Conservation (phyloP, 2,797 vertebrate species). For the Enteromius treurensis region DNA sequence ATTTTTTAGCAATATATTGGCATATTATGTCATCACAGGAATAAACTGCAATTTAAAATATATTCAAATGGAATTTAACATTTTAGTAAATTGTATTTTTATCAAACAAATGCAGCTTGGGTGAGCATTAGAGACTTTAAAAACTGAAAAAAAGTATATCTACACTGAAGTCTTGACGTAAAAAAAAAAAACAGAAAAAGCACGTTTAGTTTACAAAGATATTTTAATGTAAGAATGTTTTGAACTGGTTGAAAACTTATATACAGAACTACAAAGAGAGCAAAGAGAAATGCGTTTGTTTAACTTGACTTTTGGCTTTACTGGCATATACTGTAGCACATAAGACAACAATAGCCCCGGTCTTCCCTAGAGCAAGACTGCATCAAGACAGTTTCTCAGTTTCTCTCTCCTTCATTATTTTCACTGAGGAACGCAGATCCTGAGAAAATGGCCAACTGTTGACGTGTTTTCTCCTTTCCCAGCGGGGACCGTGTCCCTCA, state of each 20-base stretch:
- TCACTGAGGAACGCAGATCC: conserved; percentile 19
- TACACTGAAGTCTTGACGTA: not conserved
- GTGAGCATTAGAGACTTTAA: not conserved
- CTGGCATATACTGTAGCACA: not conserved
- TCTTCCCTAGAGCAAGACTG: not conserved
- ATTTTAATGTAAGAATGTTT: not conserved
- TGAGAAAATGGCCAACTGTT: conserved; percentile 51
- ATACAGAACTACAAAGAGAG: not conserved
- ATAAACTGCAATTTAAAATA: not conserved
- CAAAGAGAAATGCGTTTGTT: not conserved
- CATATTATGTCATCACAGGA: not conserved
- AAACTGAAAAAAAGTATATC: not conserved
- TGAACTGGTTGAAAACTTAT: not conserved
- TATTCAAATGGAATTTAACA: not conserved
- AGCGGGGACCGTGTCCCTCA: conserved; percentile 28
- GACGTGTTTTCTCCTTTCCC: not conserved
- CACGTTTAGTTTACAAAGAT: not conserved
- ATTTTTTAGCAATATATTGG: not conserved
- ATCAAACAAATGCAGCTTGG: not conserved
- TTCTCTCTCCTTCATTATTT: conserved; percentile 16
- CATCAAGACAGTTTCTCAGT: not conserved
- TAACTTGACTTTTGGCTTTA: not conserved
- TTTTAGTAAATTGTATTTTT: not conserved
- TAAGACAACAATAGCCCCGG: not conserved
- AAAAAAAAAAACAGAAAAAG: too few relatives aligned